A percentile compares a stretch with the other conserved stretches of the same genome.
These are phyloP conservation scores for Oreamnos americanus DNA, from an alignment of 2,113 vertebrate genomes.

Conservation along the genomic window DNA sequence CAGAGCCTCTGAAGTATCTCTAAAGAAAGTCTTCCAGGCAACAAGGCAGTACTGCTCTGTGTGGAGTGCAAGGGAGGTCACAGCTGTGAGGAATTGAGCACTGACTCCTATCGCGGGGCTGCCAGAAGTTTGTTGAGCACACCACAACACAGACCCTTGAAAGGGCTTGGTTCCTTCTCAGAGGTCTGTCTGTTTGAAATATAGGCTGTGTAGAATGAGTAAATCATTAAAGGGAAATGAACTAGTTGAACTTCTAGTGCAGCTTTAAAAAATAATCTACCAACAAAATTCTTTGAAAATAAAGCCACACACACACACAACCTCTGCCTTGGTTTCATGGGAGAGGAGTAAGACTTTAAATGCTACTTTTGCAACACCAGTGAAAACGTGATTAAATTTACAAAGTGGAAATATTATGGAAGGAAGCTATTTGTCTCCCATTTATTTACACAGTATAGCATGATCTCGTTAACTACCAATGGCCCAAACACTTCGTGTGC, in stretches of 20 bases:
- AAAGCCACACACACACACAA: not conserved
- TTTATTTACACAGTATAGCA: not conserved
- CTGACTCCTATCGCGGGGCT: not conserved
- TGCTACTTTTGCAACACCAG: not conserved
- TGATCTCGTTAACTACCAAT: not conserved
- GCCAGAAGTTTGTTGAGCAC: not conserved
- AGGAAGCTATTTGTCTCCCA: not conserved
- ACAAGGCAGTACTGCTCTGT: not conserved
- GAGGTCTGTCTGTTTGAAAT: not conserved
- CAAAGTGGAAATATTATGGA: not conserved
- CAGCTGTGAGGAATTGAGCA: not conserved
- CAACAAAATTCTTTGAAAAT: not conserved
- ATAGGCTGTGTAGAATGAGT: not conserved
- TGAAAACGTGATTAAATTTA: not conserved
- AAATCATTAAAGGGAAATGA: not conserved
- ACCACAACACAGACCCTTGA: not conserved
- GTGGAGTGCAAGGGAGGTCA: not conserved
- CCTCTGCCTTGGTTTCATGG: not conserved
- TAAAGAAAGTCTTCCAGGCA: not conserved
- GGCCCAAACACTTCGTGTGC: not conserved
- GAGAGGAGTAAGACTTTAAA: not conserved
- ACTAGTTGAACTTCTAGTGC: not conserved
- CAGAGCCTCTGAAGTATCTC: not conserved
- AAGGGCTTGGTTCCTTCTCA: not conserved
- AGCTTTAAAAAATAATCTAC: not conserved